Evolutionary conservation across 35 echinoderm and acorn worm genomes (phyloP).

Genomic region (Ptychodera flava): DNA sequence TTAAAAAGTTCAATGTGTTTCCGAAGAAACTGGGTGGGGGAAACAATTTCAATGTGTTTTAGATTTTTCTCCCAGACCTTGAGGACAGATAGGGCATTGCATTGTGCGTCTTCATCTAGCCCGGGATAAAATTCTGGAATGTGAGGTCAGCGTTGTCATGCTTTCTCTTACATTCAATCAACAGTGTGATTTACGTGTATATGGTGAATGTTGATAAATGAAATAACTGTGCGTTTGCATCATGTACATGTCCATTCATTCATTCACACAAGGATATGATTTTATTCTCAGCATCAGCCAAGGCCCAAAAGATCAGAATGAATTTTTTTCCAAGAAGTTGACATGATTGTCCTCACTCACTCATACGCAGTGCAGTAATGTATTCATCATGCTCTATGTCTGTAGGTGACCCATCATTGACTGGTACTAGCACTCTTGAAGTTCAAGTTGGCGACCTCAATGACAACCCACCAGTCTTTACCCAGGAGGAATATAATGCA

Average conservation of each 20-base stretch:
- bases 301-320: neutral
- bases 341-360: neutral
- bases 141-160: neutral
- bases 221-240: neutral
- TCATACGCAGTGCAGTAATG: neutral
- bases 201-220: neutral
- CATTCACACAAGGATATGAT: neutral
- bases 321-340: neutral
- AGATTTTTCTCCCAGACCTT: no score
- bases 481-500: conserved; percentile 19
- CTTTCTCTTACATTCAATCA: neutral
- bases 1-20: no score
- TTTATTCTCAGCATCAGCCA: neutral
- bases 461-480: conserved; percentile 55
- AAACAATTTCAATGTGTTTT: no score
- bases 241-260: neutral
- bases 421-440: conserved; percentile 36
- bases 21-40: no score
- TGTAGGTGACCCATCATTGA: conserved; percentile 48
- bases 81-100: no score
- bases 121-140: neutral
- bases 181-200: neutral
- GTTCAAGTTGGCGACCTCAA: conserved; percentile 72
- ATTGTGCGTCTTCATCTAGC: neutral
- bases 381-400: neutral